Evolutionary conservation across 2,888 invertebrate species (phyloP), one percentile per base, ranked within the genome.

Genomic region (Chymomyza fuscimana): DNA sequence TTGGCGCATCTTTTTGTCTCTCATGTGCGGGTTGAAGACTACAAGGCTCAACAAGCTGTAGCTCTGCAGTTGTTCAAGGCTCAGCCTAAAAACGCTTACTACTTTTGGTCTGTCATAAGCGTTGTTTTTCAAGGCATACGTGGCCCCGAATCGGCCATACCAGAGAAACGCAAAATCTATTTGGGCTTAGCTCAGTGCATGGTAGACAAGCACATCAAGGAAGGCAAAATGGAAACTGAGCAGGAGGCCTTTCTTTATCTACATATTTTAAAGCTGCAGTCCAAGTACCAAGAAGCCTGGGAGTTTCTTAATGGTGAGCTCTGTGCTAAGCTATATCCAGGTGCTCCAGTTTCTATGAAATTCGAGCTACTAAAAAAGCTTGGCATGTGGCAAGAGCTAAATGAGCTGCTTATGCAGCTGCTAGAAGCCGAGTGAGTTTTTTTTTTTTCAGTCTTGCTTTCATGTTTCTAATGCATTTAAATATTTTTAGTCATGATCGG

Each of bases 101-200:
- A 98, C 91, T 98, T 98, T 91, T 99, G 99, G 99, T 97, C 97
- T 22, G 96, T 99, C 10, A 98, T 99, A 97, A 98, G 98, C 90
- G 95, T 98, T 81, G 95, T 99, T 25, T 94, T 99, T 93, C 99
- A 99, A 92, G 93, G 92, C 16, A 92, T 92, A 10, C 91, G 93
- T 16, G 93, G 93, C 2, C 92, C 91, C 2, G 93, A 92, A 66
- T 89, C 91, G 12, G 92, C 92, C 6, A 93, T 94, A 81, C 90
- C 91, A 7, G 92, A 93, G 1, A 95, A 95, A 89, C 93, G 92
- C 76, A 94, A 94, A 74, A 94, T 99, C 77, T 94, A 96, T 32
- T 93, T 98, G 40, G 95, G 96, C 2, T 93, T 99, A 72, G 99
- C 99, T 6, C 97, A 98, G 91, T 94, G 97, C 90, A 98, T 99